These are phyloP conservation scores for Hyperoplus immaculatus DNA, from an alignment of 2,797 vertebrate species.

Conservation along the genomic window DNA sequence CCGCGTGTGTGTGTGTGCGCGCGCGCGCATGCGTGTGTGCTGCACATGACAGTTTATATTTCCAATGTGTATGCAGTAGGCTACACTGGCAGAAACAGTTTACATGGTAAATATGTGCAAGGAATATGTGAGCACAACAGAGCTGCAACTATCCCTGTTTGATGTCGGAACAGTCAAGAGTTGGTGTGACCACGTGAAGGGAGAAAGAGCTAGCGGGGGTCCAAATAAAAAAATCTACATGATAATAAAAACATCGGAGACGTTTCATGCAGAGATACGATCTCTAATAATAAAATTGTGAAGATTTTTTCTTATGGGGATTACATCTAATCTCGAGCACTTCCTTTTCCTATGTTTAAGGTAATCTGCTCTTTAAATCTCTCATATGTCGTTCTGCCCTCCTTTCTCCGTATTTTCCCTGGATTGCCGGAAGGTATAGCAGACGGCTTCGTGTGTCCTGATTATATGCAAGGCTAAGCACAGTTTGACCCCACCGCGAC, in stretches of 20 bases:
- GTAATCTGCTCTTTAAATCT: conserved; percentile 53
- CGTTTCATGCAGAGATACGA: conserved; percentile 34
- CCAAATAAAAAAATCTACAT: background rate
- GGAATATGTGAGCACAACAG: conserved; percentile 49
- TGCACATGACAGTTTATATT: conserved; percentile 39
- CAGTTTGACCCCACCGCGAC: conserved; percentile 74
- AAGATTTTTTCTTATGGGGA: conserved; percentile 45
- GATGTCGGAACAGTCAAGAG: conserved; percentile 36
- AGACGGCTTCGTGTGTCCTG: conserved; percentile 76
- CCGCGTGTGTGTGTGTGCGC: too few species aligned
- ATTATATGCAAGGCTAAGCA: conserved; percentile 82
- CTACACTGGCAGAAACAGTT: conserved; percentile 28
- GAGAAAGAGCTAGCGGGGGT: conserved; percentile 10
- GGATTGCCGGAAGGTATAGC: conserved; percentile 63
- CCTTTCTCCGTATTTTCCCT: conserved; percentile 53
- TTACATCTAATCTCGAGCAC: conserved; percentile 55
- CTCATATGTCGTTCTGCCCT: conserved; percentile 53
- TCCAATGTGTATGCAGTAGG: conserved; percentile 14
- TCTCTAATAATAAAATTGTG: conserved; percentile 34
- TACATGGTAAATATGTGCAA: conserved; percentile 37
- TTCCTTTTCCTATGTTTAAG: conserved; percentile 48
- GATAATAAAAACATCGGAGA: conserved; percentile 11
- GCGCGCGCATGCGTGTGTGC: background rate
- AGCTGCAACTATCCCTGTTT: conserved; percentile 20
- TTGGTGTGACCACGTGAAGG: conserved; percentile 3